phyloP scores from a whole-genome alignment of 2,888 invertebrate species.

The Drosophila seclusa region DNA sequence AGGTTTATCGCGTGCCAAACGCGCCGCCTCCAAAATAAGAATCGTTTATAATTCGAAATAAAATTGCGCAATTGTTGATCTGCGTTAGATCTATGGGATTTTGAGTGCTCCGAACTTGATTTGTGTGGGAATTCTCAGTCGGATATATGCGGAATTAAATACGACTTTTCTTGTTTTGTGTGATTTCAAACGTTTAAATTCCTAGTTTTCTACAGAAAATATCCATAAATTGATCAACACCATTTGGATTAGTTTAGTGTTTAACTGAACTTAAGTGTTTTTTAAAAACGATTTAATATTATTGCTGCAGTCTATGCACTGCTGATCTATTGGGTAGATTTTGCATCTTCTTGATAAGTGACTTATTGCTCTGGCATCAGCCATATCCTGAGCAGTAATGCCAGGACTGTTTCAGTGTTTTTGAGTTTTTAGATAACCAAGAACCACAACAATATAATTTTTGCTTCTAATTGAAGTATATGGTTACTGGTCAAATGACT shows the following conservation, averaged over 20 bases:
- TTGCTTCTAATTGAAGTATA: too few relatives aligned
- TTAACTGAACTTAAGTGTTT: not conserved
- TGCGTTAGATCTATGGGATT: conserved; percentile 12
- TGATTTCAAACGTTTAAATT: not conserved
- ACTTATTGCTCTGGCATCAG: not conserved
- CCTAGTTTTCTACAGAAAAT: not conserved
- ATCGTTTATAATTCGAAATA: conserved; percentile 4
- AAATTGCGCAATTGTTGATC: not conserved
- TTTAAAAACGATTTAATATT: not conserved
- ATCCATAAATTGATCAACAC: not conserved
- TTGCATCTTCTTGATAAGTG: not conserved
- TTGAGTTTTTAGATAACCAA: not conserved
- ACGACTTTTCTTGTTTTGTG: not conserved
- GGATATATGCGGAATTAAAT: not conserved
- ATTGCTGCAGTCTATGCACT: not conserved
- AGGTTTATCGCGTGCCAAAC: conserved; percentile 29
- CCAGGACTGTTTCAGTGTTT: not conserved
- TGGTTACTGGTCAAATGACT: too few relatives aligned
- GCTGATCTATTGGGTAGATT: not conserved
- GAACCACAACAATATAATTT: not conserved
- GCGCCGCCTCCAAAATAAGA: not conserved
- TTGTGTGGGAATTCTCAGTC: conserved; percentile 5
- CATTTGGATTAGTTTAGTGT: not conserved
- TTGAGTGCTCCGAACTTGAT: not conserved
- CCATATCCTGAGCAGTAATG: not conserved